Percentiles rank a stretch among this genome's conserved stretches.
phyloP scores from a whole-genome alignment of 2,888 invertebrate species.

The Callyntrura sp. region DNA sequence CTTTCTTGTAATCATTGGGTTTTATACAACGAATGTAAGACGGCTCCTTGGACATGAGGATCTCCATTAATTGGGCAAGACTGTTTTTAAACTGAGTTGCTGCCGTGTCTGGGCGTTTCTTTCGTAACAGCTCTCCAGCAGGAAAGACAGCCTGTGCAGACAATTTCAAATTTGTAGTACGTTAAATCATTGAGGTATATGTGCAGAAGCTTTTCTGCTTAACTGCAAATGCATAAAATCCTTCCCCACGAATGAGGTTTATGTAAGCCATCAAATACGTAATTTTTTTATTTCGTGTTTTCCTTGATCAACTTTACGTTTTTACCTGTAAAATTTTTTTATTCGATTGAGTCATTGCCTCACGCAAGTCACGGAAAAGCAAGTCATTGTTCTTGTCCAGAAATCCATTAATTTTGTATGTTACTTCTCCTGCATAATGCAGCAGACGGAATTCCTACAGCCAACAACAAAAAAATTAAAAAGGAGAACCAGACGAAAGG shows the following conservation, averaged over 20 bases:
- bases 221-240: neutral
- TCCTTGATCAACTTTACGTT: neutral
- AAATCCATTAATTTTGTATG: slow-evolving; percentile 94
- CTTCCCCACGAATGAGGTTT: neutral
- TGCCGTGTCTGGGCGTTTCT: slow-evolving; percentile 95
- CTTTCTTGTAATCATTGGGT: slow-evolving; percentile 93
- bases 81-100: slow-evolving; percentile 96
- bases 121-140: slow-evolving; percentile 89
- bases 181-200: neutral
- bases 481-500: neutral
- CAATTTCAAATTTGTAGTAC: neutral
- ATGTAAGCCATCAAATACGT: neutral
- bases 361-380: slow-evolving; percentile 94
- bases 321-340: slow-evolving; percentile 88
- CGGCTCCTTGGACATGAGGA: slow-evolving; percentile 96
- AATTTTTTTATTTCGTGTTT: neutral
- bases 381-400: slow-evolving; percentile 98
- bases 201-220: neutral
- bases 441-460: slow-evolving; percentile 94
- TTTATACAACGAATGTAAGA: slow-evolving; percentile 98
- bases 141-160: slow-evolving; percentile 87
- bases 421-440: slow-evolving; percentile 97
- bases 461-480: slow-evolving; percentile 30
- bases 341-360: slow-evolving; percentile 91
- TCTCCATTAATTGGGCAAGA: slow-evolving; percentile 94